Evolutionary conservation across 2,797 vertebrate species (phyloP), one percentile per base, ranked within the genome.

Genomic region (Tapera naevia): DNA sequence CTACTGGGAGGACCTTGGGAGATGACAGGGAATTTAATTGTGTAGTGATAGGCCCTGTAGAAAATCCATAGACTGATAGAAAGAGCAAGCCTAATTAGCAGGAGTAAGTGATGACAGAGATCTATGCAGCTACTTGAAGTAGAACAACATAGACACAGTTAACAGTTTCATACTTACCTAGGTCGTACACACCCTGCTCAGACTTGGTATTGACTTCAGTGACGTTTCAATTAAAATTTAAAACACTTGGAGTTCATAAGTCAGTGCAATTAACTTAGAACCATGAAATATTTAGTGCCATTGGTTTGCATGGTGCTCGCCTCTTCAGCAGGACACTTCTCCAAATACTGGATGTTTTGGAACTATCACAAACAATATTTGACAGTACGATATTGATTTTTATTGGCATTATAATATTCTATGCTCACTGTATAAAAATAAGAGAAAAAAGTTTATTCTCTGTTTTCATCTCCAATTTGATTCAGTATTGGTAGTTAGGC

Each of bases 401-500:
- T 80, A 80, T 86, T 53, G 67, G 13, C 10, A 21, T 22, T 61
- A 14, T 71, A 43, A 76, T 39, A 80, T 4, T 4, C 5, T 48
- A 45, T 21, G 10, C 10, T 81, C 27, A 48, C 33, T 81, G 3
- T 51, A 84, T 67, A 80, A 89, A 86, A 92, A 58, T 9, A 14
- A 13, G 10, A 1, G 2, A 3, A 2, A 53, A 22, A 43, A n/a
- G n/a, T n/a, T n/a, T n/a, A n/a, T n/a, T n/a, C n/a, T 30, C 50
- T 80, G 13, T 30, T 91, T 81, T 79, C 51, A 37, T 48, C 39
- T 90, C 88, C 88, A 83, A 67, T 91, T 91, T 74, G 18, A 86
- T 89, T 86, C 75, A 86, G 45, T 66, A 93, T 86, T 83, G 91
- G 41, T 41, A 88, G 86, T 92, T 88, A 88, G 88, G 62, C 80